A percentile compares a stretch with the other conserved stretches of the same genome.
Evolutionary conservation across 2,113 vertebrate species (phyloP).

Genomic region (Oryzias celebensis): DNA sequence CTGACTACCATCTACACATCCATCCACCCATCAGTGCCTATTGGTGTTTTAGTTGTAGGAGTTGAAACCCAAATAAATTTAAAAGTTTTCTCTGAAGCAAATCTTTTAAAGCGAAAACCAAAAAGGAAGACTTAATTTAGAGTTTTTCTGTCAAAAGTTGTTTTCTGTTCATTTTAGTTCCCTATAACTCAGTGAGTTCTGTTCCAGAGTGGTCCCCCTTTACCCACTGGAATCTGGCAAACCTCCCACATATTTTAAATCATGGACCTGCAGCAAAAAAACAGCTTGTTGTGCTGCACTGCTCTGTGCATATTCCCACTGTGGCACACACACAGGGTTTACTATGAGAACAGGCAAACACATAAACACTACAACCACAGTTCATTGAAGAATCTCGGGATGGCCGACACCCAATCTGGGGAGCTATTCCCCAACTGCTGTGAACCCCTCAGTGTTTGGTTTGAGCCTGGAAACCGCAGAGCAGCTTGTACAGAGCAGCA

Average conservation of each 20-base stretch:
- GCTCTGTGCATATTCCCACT: slow-evolving; percentile 11
- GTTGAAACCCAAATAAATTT: no score
- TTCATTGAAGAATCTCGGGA: slow-evolving; percentile 31
- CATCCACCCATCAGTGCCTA: no score
- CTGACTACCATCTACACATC: no score
- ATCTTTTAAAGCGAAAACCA: no score
- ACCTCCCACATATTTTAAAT: slow-evolving; percentile 10
- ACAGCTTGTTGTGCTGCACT: slow-evolving; percentile 29
- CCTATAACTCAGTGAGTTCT: no score
- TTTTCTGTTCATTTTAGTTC: no score
- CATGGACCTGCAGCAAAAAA: slow-evolving; percentile 23
- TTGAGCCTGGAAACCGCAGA: slow-evolving; percentile 22
- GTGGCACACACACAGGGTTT: slow-evolving; percentile 28
- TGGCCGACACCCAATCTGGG: background rate
- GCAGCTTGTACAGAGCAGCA: slow-evolving; percentile 38
- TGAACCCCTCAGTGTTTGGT: slow-evolving; percentile 29
- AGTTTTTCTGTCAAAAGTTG: no score
- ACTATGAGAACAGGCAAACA: slow-evolving; percentile 38
- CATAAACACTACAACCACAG: slow-evolving; percentile 44
- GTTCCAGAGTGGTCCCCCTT: no score
- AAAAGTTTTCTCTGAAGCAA: no score
- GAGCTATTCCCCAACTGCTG: slow-evolving; percentile 7
- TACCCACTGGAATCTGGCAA: slow-evolving; percentile 21
- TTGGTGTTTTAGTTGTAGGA: no score
- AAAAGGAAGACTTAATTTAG: no score